Evolutionary conservation across 2,113 vertebrate genomes (phyloP), one percentile per base, ranked within the genome.

Genomic region (Chloropsis hardwickii): DNA sequence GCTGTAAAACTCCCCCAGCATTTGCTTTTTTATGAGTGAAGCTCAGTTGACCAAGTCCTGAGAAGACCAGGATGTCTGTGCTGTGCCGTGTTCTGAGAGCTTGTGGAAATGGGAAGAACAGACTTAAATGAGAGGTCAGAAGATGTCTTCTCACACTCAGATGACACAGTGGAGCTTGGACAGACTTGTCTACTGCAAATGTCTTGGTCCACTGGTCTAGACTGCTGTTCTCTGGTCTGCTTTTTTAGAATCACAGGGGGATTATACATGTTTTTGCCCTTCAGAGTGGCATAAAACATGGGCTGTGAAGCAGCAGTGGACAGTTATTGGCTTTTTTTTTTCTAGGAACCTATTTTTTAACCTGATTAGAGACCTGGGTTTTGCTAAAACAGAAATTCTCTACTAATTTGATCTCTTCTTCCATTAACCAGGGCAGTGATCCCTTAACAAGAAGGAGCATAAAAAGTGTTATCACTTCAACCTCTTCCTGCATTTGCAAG

Each of bases 161-260:
- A 81, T 81, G 33, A 47, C 14, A 47, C 7, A 19, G 8, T 8
- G 9, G 21, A 88, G 8, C 28, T 65, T 37, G 48, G 40, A 54
- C 5, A 45, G 40, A 8, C 12, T 51, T 20, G 23, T 44, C 45
- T 37, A 13, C 16, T 0, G 0, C 25, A 19, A 53, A 6, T 12
- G 1, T 10, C 22, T 51, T 53, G 24, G 24, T 70, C 12, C 13
- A 74, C 50, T 44, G 12, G 5, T 37, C 33, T 69, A 33, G 17
- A 40, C 39, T 89, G 22, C 28, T 74, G 17, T 7, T 6, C 11
- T 74, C 39, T 45, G 29, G 5, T 60, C 58, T 56, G 50, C 28
- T 77, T 57, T 47, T 61, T 84, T 20, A 40, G 60, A 54, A 39
- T 29, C 48, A n/a, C 27, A 40, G 17, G 1, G 5, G 17, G 7